Evolutionary conservation across 2,888 invertebrate species (phyloP).

Genomic region (Hypomecis punctinalis): DNA sequence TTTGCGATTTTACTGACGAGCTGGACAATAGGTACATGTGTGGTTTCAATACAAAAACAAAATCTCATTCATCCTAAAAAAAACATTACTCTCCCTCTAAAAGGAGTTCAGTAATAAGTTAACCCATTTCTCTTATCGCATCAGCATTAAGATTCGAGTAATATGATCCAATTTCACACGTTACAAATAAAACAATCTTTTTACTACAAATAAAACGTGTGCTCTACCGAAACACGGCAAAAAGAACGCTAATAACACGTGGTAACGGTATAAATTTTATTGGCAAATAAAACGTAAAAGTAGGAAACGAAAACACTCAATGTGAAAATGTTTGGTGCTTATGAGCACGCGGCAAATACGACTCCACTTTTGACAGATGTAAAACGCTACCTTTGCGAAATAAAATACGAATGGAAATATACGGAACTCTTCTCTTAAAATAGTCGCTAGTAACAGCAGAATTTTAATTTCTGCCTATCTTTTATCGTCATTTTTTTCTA

Average conservation of each 20-base stretch:
- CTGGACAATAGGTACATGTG: no score
- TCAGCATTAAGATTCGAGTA: conserved; percentile 1
- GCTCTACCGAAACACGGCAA: neutral
- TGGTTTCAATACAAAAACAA: no score
- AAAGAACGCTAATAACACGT: neutral
- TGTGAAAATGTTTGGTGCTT: conserved; percentile 49
- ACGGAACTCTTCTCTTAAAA: conserved; percentile 34
- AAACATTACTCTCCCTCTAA: no score
- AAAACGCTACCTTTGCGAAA: conserved; percentile 59
- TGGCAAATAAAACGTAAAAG: conserved; percentile 4
- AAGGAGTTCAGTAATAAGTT: no score
- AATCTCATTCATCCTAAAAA: no score
- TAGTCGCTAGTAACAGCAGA: neutral
- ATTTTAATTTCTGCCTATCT: no score
- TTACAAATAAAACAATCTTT: conserved; percentile 16
- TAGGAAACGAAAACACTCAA: conserved; percentile 26
- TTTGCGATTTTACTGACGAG: no score
- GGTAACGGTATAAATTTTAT: conserved; percentile 11
- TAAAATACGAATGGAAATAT: conserved; percentile 51
- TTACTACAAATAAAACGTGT: conserved; percentile 6
- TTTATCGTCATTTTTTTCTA: no score
- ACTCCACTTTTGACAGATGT: conserved; percentile 70
- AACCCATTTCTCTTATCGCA: neutral
- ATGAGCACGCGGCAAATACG: conserved; percentile 59
- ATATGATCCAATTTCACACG: conserved; percentile 7